A percentile compares a stretch with the other conserved stretches of the same genome.
phyloP scores from a whole-genome alignment of 2,113 vertebrate genomes.

The Daboia siamensis region DNA sequence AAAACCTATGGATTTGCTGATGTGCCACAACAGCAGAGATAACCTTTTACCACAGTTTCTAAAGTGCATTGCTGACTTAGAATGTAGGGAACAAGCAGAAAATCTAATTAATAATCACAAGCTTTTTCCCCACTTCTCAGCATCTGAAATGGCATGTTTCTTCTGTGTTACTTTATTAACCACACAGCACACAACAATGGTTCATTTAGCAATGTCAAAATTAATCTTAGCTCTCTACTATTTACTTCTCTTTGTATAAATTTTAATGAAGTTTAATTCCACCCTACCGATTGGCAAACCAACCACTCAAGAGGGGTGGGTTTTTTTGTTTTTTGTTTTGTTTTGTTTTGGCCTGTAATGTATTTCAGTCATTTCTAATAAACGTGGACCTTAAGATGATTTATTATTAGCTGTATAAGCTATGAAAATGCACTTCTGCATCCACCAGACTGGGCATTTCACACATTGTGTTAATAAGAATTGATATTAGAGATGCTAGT shows the following conservation, averaged over 20 bases:
- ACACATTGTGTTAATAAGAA: constrained; percentile 41
- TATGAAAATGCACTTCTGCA: constrained; percentile 49
- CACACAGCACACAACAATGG: constrained; percentile 61
- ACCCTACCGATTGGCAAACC: constrained; percentile 65
- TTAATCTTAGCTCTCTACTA: constrained; percentile 58
- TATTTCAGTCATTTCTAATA: constrained; percentile 69
- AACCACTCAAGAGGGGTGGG: constrained; percentile 46
- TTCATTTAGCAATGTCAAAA: constrained; percentile 69
- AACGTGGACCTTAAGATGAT: constrained; percentile 59
- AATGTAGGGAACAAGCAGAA: constrained; percentile 43
- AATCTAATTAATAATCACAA: constrained; percentile 53
- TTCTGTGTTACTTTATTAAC: constrained; percentile 60
- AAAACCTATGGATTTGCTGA: not conserved
- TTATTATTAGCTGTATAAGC: constrained; percentile 58
- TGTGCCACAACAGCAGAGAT: not conserved
- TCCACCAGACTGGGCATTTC: constrained; percentile 20
- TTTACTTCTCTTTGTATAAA: constrained; percentile 68
- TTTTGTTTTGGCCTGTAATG: constrained; percentile 56
- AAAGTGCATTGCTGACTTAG: constrained; percentile 18
- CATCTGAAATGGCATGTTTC: constrained; percentile 53
- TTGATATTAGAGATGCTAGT: constrained; percentile 30
- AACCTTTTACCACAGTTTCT: constrained; percentile 12
- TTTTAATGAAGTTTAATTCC: constrained; percentile 72
- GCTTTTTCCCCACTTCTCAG: constrained; percentile 41
- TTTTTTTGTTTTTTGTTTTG: not conserved